Conservation (phyloP, 2,888 invertebrate species). For the Andrena fulva region DNA sequence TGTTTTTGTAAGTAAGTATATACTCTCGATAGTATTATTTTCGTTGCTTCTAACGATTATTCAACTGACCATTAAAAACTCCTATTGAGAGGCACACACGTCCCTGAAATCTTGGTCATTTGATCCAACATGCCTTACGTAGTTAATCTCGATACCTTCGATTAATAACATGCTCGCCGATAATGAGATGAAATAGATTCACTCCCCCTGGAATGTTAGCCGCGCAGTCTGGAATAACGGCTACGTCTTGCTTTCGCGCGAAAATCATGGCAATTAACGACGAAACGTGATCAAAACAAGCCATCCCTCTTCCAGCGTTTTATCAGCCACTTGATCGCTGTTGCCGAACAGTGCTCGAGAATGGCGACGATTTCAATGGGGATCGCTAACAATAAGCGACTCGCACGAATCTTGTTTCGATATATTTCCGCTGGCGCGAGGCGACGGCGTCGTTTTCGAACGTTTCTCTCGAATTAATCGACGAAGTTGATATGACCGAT, state of each 20-base stretch:
- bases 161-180: too few relatives aligned
- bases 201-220: too few relatives aligned
- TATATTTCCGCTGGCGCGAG: neutral
- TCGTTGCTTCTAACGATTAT: too few relatives aligned
- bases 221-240: neutral
- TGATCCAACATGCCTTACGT: too few relatives aligned
- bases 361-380: neutral
- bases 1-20: too few relatives aligned
- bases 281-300: neutral
- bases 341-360: too few relatives aligned
- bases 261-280: neutral
- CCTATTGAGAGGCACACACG: too few relatives aligned
- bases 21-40: too few relatives aligned
- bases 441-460: constrained; percentile 28
- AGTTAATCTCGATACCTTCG: too few relatives aligned
- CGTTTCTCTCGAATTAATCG: constrained; percentile 52
- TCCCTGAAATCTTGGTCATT: too few relatives aligned
- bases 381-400: neutral
- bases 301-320: neutral
- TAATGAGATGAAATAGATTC: too few relatives aligned
- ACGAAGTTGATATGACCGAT: constrained; percentile 52
- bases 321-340: neutral
- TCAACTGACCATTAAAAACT: too few relatives aligned
- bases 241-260: neutral
- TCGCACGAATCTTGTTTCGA: neutral